Evolutionary conservation across 2,797 vertebrate species (phyloP), one percentile per base, ranked within the genome.

Genomic region (Phoxinus dragarum): DNA sequence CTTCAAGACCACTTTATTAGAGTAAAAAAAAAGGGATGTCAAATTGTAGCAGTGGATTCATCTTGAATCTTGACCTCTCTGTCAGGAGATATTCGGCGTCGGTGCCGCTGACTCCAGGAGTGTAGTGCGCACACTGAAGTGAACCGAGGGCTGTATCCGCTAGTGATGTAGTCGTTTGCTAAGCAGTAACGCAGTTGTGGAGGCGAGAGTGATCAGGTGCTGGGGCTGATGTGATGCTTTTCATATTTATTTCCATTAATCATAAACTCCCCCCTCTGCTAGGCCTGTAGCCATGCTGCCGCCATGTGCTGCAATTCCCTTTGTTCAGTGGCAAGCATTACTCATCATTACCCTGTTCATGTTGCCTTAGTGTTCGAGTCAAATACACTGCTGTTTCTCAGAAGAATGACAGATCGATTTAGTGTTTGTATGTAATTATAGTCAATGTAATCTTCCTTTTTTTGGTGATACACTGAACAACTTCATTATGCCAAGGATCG

Each of bases 241-340:
- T 81, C 61, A 85, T 91, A 82, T 89, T 83, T 87, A 79, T 86
- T 81, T 59, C 64, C 89, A 91, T 92, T 89, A 89, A 89, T 91
- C 92, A 91, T 79, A 72, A 84, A 83, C 78, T 80, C 79, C 81
- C 85, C 64, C 31, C 74, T 49, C 47, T 66, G 31, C 69, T 67
- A 59, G 49, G 52, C 81, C 56, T 16, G 54, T 16, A 74, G 54
- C 69, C 69, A 54, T 9, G 31, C 69, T 59, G 19, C 71, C 74
- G 31, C 56, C 81, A 68, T 76, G 73, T 84, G 61, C 61, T 69
- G 82, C 64, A 34, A 64, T 73, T 74, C 69, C 27, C 56, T 64
- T 66, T 82, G 56, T 74, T 82, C 42, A 49, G 16, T 66, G 56
- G 21, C 5, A 47, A 64, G 54, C 71, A 66, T 82, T 82, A 82